Conservation (phyloP, 1,140 invertebrate species). For the Sitodiplosis mosellana region DNA sequence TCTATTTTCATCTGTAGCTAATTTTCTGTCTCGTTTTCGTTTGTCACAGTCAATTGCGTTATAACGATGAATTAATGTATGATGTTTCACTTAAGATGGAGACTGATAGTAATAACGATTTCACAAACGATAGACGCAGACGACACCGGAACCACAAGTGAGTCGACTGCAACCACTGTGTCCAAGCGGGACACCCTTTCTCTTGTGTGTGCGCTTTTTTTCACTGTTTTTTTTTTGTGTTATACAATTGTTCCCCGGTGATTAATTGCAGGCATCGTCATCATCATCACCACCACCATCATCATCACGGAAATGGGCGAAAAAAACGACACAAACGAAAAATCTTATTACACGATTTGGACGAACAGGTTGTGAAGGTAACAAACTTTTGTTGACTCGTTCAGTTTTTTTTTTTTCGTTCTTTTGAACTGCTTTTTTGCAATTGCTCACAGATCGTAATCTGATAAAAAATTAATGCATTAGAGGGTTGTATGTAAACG, state of each 20-base stretch:
- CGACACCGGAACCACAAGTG: slow-evolving; percentile 16
- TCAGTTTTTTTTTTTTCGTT: too few species aligned
- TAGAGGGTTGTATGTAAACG: too few species aligned
- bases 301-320: slow-evolving; percentile 12
- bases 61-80: slow-evolving; percentile 19
- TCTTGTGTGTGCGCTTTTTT: too few species aligned
- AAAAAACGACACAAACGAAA: slow-evolving; percentile 18
- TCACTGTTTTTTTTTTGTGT: too few species aligned
- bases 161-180: not conserved
- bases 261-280: slow-evolving; percentile 3
- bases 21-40: not conserved
- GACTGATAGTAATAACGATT: slow-evolving; percentile 23
- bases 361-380: slow-evolving; percentile 23
- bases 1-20: not conserved
- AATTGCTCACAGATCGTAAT: too few species aligned
- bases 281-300: slow-evolving; percentile 17
- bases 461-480: too few species aligned
- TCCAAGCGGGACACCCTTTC: too few species aligned
- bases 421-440: too few species aligned
- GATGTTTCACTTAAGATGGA: slow-evolving; percentile 19
- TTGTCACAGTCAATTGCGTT: slow-evolving; percentile 19
- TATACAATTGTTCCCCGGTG: too few species aligned
- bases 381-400: too few species aligned
- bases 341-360: slow-evolving; percentile 24
- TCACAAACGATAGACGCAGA: slow-evolving; percentile 22